phyloP scores from a whole-genome alignment of 2,113 vertebrate species.

The Labrus mixtus region DNA sequence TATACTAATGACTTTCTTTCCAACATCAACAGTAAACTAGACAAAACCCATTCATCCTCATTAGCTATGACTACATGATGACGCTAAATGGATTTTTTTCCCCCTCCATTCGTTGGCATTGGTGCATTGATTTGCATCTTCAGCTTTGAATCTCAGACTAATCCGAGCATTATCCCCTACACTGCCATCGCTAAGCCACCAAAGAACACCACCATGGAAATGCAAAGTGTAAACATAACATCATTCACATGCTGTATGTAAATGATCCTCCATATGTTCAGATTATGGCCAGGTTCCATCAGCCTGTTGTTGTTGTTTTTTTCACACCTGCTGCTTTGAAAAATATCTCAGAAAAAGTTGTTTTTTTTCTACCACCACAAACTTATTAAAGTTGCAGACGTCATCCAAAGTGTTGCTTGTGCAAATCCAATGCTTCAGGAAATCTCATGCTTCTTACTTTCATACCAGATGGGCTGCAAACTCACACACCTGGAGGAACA shows the following conservation, averaged over 20 bases:
- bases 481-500: conserved; percentile 12
- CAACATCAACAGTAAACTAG: neutral
- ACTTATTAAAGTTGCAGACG: neutral
- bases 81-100: neutral
- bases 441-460: neutral
- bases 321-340: conserved; percentile 6
- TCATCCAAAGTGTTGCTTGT: conserved; percentile 7
- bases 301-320: neutral
- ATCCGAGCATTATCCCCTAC: conserved; percentile 17
- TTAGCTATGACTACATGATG: neutral
- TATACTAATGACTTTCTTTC: neutral
- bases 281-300: neutral
- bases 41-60: neutral
- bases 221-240: neutral
- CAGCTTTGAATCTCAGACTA: conserved; percentile 16
- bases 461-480: conserved; percentile 11
- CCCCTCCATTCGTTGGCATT: neutral
- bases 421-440: neutral
- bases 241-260: neutral
- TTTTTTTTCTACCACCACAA: conserved; percentile 7
- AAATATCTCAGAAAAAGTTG: neutral
- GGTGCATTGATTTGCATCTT: conserved; percentile 13
- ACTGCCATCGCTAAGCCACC: conserved; percentile 1
- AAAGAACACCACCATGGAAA: conserved; percentile 2
- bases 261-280: conserved; percentile 15